Percentiles rank a stretch among this genome's conserved stretches.
Evolutionary conservation across 2,888 invertebrate species (phyloP).

Genomic region (Spisula solida): DNA sequence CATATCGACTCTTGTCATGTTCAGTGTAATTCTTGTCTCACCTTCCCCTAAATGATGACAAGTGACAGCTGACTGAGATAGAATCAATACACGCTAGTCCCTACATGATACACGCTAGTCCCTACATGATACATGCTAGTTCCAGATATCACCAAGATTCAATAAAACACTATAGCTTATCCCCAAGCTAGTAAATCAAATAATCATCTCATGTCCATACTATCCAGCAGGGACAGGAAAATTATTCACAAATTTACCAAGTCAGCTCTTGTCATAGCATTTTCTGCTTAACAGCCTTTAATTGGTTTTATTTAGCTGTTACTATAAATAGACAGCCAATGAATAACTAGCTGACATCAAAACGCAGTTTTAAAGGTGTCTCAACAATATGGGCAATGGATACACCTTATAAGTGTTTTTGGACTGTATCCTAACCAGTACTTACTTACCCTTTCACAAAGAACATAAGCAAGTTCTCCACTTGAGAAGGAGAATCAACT

Average conservation of each 20-base stretch:
- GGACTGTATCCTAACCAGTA: no score
- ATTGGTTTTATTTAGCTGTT: not conserved
- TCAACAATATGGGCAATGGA: no score
- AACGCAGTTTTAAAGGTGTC: no score
- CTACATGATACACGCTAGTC: not conserved
- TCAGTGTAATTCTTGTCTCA: not conserved
- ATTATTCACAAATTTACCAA: not conserved
- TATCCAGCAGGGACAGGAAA: not conserved
- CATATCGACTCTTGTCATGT: not conserved
- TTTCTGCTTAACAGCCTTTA: not conserved
- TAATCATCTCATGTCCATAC: not conserved
- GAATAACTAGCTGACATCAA: no score
- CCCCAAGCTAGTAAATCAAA: not conserved
- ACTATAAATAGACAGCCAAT: not conserved
- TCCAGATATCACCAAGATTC: not conserved
- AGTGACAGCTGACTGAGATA: conserved; percentile 13
- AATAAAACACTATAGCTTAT: not conserved
- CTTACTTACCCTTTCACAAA: no score
- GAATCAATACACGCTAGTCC: not conserved
- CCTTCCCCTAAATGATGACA: conserved; percentile 11
- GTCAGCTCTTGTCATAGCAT: not conserved
- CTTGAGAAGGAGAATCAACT: no score
- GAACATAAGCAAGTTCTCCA: no score
- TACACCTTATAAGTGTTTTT: no score
- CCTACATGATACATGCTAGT: not conserved